These are phyloP conservation scores for Hydractinia echinata DNA, from an alignment of 30 jellyfish, hydroid and myxozoan species.

Conservation along the genomic window DNA sequence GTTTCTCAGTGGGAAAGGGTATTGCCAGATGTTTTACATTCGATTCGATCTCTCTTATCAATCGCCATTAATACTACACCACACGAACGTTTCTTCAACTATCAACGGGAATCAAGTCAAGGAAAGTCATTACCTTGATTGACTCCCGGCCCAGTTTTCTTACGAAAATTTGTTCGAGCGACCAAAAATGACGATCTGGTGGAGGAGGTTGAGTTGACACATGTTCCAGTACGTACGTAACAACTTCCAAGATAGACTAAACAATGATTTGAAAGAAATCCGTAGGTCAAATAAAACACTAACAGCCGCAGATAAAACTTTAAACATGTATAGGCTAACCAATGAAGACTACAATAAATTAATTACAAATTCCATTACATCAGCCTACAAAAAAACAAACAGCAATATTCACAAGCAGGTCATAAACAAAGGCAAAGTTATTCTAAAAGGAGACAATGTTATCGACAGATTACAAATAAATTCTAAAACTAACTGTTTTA, in stretches of 20 bases:
- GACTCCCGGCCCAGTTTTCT: conserved; percentile 11
- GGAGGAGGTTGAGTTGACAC: conserved; percentile 26
- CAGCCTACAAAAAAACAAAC: conserved; percentile 15
- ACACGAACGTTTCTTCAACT: conserved; percentile 58
- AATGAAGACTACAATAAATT: conserved; percentile 25
- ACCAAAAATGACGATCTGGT: conserved; percentile 7
- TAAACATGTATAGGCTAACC: conserved; percentile 18
- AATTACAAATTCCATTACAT: conserved; percentile 29
- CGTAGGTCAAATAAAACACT: conserved; percentile 11
- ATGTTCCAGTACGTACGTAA: too few species aligned
- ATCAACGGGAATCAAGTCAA: conserved; percentile 17
- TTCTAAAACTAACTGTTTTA: conserved; percentile 29
- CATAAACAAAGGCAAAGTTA: conserved; percentile 15
- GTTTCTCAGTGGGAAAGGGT: conserved; percentile 40
- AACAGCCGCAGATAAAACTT: conserved; percentile 49
- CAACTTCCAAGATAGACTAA: conserved; percentile 26
- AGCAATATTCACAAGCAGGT: neutral
- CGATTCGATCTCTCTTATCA: conserved; percentile 51
- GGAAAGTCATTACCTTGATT: conserved; percentile 36
- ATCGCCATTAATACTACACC: conserved; percentile 80
- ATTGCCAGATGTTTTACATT: conserved; percentile 51
- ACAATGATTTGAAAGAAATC: conserved; percentile 31
- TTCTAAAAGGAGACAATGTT: conserved; percentile 7
- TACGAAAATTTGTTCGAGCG: neutral
- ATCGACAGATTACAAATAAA: conserved; percentile 26